These are phyloP conservation scores for Rachycentron canadum DNA, from an alignment of 2,797 vertebrate genomes.

Conservation along the genomic window DNA sequence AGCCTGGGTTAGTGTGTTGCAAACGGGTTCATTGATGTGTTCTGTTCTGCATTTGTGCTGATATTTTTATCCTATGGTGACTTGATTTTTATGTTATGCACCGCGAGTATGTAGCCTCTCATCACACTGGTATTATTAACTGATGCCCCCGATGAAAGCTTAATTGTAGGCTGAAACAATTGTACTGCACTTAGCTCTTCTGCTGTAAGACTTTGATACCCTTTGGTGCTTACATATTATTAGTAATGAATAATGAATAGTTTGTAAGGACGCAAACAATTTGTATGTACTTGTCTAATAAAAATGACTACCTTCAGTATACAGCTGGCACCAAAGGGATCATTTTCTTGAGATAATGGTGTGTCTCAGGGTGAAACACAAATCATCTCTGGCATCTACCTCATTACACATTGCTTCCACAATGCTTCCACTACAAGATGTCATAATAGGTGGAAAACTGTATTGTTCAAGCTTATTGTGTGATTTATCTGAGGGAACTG, in stretches of 20 bases:
- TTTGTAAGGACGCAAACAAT: constrained; percentile 27
- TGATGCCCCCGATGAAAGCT: constrained; percentile 52
- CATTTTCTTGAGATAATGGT: constrained; percentile 62
- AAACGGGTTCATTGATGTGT: constrained; percentile 19
- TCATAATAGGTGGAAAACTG: constrained; percentile 40
- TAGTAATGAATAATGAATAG: constrained; percentile 49
- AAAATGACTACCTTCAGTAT: constrained; percentile 39
- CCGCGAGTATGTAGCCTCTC: constrained; percentile 36
- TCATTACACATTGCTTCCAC: constrained; percentile 41
- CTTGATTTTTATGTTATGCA: constrained; percentile 39
- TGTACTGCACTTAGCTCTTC: constrained; percentile 20
- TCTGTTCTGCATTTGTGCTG: constrained; percentile 36
- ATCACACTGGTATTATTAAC: constrained; percentile 55
- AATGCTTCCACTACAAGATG: constrained; percentile 23
- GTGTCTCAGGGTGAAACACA: constrained; percentile 52
- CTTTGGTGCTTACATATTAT: constrained; percentile 39
- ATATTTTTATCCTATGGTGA: constrained; percentile 52
- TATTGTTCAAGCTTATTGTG: constrained; percentile 7
- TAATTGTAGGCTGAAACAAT: constrained; percentile 55
- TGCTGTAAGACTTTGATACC: constrained; percentile 25
- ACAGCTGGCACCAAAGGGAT: constrained; percentile 61
- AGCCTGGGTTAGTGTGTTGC: constrained; percentile 18
- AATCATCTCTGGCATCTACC: constrained; percentile 55
- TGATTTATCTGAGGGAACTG: constrained; percentile 27
- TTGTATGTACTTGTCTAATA: constrained; percentile 43